Evolutionary conservation across 2,888 invertebrate species (phyloP), one percentile per base, ranked within the genome.

Genomic region (Cyaniris semiargus): DNA sequence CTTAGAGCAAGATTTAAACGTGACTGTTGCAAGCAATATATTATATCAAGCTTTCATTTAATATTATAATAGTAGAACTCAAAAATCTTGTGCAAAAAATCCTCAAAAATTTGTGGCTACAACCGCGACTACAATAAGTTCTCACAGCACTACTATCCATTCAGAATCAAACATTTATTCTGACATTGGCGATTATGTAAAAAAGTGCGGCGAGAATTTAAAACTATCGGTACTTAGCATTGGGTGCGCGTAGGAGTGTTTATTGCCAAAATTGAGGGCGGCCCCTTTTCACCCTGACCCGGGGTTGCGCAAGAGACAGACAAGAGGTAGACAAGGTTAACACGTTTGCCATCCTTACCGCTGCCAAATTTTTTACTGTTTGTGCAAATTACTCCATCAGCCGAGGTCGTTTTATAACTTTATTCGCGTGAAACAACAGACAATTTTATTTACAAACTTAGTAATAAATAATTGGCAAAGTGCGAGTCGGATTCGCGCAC

Each of bases 231-330:
- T 53, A 48, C 53, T 86, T 85, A 83, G 83, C 86, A 86, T 87
- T 85, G 81, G 79, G 79, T 84, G 83, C 85, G 84, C 82, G 86
- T 86, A 86, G 85, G 85, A 86, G 86, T 86, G 84, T 84, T 84
- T 85, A 85, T 87, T 86, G 87, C 87, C 88, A 88, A 91, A 92
- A 90, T 87, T 89, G 87, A 89, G 88, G 88, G 86, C 86, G 88
- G 84, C 88, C 87, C 86, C 88, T 86, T 86, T 82, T 83, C 86
- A 90, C 90, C 93, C 93, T 93, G 93, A 93, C 92, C 93, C 93
- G 82, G 88, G 18, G 83, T 92, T 93, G 88, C 89, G 89, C 87
- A 91, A 92, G 82, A 79, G 53, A 18, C 53, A 53, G 53, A 53
- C 53, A 53, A 87, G 82, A 82, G 82, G 78, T 75, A 70, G 80